A percentile compares a stretch with the other conserved stretches of the same genome.
Evolutionary conservation across 2,797 vertebrate genomes (phyloP).

Genomic region (Fratercula arctica): DNA sequence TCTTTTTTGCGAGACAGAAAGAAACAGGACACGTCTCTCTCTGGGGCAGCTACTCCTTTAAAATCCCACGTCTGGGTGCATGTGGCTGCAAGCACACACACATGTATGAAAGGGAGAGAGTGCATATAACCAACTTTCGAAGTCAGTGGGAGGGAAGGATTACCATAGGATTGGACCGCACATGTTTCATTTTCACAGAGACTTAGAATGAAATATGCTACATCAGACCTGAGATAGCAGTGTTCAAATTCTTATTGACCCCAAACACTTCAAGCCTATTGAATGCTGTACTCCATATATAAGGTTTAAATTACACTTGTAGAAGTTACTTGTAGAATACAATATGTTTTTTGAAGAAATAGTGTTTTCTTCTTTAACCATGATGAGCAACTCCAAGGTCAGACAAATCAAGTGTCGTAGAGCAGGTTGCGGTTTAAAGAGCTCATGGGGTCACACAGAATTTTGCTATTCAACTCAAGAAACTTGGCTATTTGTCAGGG

Average conservation of each 20-base stretch:
- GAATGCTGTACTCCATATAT: not conserved
- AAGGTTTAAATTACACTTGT: not conserved
- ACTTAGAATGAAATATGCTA: not conserved
- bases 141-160: not conserved
- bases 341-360: not conserved
- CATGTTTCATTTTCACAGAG: constrained; percentile 14
- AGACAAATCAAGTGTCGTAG: not conserved
- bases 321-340: not conserved
- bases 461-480: not conserved
- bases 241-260: not conserved
- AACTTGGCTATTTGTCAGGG: not conserved
- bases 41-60: not conserved
- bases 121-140: not conserved
- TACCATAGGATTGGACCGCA: not conserved
- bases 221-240: not conserved
- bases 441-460: not conserved
- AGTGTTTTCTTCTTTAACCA: not conserved
- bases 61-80: not conserved
- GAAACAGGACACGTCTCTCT: not conserved
- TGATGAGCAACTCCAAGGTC: not conserved
- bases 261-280: not conserved
- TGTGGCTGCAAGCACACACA: not conserved
- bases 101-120: not conserved
- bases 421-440: not conserved
- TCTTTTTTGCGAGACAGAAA: not conserved